Evolutionary conservation across 1,140 invertebrate genomes (phyloP), one percentile per base, ranked within the genome.

Genomic region (Aphidius ervi): DNA sequence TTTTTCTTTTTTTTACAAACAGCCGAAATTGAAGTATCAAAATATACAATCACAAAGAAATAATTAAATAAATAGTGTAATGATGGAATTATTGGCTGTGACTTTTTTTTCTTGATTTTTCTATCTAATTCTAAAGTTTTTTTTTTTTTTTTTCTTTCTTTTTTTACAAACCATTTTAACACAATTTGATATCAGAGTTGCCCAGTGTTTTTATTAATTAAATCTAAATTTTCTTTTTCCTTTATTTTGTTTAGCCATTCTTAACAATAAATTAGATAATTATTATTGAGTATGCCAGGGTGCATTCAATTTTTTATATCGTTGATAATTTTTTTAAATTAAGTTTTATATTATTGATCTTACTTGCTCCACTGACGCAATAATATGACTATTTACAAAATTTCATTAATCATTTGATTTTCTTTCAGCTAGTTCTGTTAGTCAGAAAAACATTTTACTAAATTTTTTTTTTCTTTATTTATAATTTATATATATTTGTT

Each of bases 401-500:
- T 73, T 68, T 53, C 49, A 61, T 73, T 77, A 76, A 69, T 73
- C 75, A 71, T 77, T 74, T 71, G 71, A 66, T 73, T 67, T 68
- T 71, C 65, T 70, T 74, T 71, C 71, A 73, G 74, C 70, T 76
- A 78, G 71, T 63, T 70, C 71, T 73, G 69, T 73, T 74, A 73
- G 75, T 77, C 75, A 69, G 68, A 77, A 76, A 77, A 77, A 72
- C 74, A 67, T 76, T 75, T 76, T 37, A 9, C 46, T 58, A 31
- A 20, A 9, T 70, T 74, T 73, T 72, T 60, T 16, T 16, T 16
- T 64, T 59, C 59, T 52, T 63, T 65, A 57, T 65, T 65, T 63
- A 66, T 74, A 58, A 8, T 62, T 58, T 62, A 57, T 65, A 64
- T 65, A 67, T 71, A 57, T 67, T 67, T 59, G 37, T 56, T 20